A percentile compares a stretch with the other conserved stretches of the same genome.
These are phyloP conservation scores for Anableps anableps DNA, from an alignment of 2,797 vertebrate species.

Conservation along the genomic window DNA sequence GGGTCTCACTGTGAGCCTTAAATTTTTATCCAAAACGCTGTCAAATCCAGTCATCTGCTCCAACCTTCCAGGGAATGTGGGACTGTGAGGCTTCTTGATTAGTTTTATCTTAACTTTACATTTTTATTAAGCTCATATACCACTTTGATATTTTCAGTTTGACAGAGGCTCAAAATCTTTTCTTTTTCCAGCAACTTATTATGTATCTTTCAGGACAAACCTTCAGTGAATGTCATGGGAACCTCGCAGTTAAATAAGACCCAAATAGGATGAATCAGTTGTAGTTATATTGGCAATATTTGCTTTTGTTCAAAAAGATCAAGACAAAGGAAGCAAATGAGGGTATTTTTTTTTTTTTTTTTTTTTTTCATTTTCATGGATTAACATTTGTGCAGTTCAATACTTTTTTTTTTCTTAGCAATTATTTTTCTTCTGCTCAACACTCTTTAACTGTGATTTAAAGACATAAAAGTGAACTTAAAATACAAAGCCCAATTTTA, in stretches of 20 bases:
- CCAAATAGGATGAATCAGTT: neutral
- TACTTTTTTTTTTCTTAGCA: neutral
- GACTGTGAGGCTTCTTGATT: neutral
- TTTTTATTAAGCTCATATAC: neutral
- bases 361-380: too few relatives aligned
- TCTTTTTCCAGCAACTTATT: neutral
- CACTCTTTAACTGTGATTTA: neutral
- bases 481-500: neutral
- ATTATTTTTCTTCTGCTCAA: neutral
- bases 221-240: neutral
- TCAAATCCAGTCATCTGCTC: neutral
- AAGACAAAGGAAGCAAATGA: neutral
- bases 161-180: neutral
- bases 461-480: neutral
- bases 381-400: neutral
- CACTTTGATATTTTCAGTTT: neutral
- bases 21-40: neutral
- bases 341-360: neutral
- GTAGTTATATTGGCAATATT: neutral
- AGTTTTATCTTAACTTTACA: neutral
- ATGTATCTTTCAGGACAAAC: neutral
- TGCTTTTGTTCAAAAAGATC: neutral
- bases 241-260: neutral
- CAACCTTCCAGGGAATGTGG: neutral
- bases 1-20: neutral